Conservation (phyloP, 64 coral and sea anemone genomes). For the Stichodactyla helianthus region DNA sequence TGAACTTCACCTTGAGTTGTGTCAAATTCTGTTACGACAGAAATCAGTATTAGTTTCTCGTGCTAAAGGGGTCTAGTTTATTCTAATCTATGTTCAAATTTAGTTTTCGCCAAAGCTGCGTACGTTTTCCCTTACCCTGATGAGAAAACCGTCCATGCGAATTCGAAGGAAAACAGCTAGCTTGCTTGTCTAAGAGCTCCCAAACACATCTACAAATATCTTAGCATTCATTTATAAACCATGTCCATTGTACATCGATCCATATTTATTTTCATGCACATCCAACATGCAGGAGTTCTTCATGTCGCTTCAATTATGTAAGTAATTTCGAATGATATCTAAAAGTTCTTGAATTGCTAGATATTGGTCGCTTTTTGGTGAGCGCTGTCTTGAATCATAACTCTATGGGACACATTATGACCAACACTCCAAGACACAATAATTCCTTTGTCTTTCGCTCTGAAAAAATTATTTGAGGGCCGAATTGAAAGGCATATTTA, state of each 20-base stretch:
- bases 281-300: not conserved
- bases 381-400: not conserved
- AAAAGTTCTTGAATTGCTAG: not conserved
- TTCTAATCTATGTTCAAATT: not conserved
- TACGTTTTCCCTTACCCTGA: not conserved
- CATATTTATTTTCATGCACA: not conserved
- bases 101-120: not conserved
- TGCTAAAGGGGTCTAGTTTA: not conserved
- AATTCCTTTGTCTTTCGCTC: constrained; percentile 52
- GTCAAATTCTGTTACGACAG: not conserved
- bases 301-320: not conserved
- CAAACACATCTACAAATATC: not conserved
- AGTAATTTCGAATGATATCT: not conserved
- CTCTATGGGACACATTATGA: not conserved
- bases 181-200: not conserved
- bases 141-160: not conserved
- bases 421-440: constrained; percentile 45
- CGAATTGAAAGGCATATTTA: constrained; percentile 56
- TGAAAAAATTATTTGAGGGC: constrained; percentile 23
- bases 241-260: not conserved
- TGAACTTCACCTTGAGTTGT: constrained; percentile 5
- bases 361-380: constrained; percentile 4
- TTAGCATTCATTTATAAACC: not conserved
- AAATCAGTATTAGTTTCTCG: not conserved
- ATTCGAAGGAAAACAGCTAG: not conserved